These are phyloP conservation scores for Macroglossus sobrinus DNA, from an alignment of 2,113 vertebrate species.

Conservation along the genomic window DNA sequence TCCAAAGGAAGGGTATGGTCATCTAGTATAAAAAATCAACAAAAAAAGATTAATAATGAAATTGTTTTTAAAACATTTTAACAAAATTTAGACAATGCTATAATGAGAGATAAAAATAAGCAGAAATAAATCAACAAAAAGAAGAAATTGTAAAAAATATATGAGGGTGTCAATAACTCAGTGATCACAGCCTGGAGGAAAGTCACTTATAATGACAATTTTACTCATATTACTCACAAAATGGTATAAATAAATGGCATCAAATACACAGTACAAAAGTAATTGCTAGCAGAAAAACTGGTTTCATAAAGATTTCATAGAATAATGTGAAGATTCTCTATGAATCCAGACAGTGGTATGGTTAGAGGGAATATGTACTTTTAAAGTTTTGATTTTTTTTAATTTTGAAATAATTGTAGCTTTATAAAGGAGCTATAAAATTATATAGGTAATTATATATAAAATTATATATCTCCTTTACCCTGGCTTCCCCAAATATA, in stretches of 20 bases:
- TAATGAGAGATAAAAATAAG: background rate
- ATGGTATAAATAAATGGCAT: slow-evolving; percentile 66
- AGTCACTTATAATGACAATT: slow-evolving; percentile 60
- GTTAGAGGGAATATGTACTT: background rate
- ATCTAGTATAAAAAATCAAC: background rate
- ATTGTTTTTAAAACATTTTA: background rate
- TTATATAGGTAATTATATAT: background rate
- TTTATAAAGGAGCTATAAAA: background rate
- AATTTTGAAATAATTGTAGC: background rate
- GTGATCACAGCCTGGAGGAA: background rate
- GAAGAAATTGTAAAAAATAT: background rate
- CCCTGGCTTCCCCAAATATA: background rate
- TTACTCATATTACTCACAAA: background rate
- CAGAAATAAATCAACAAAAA: background rate
- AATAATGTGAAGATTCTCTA: background rate
- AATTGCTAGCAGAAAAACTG: slow-evolving; percentile 70
- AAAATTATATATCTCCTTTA: background rate
- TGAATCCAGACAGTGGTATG: background rate
- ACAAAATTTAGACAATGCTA: background rate
- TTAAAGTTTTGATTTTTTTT: background rate
- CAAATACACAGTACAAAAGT: slow-evolving; percentile 68
- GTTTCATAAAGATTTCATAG: slow-evolving; percentile 66
- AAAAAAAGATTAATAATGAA: background rate
- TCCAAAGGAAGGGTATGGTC: background rate
- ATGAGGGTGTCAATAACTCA: background rate